Percentiles rank a stretch among this genome's conserved stretches.
Evolutionary conservation across 2,888 invertebrate species (phyloP).

Genomic region (Horisme vitalbata): DNA sequence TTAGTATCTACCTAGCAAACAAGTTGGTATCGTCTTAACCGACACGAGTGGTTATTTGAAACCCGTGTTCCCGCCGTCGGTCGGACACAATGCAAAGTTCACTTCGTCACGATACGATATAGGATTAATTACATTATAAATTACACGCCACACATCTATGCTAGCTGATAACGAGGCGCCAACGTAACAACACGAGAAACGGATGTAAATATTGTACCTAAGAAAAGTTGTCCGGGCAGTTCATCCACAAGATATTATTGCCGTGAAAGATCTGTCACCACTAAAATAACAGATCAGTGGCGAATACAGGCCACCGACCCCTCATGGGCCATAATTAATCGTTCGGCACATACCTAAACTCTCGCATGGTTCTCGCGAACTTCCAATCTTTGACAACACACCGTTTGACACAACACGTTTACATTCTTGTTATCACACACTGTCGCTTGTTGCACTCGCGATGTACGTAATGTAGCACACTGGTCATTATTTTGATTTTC

Average conservation of each 20-base stretch:
- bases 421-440: conserved; percentile 79
- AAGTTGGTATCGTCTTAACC: conserved; percentile 18
- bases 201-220: conserved; percentile 48
- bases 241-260: neutral
- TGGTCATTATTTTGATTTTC: conserved; percentile 79
- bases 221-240: conserved; percentile 36
- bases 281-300: conserved; percentile 59
- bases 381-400: conserved; percentile 59
- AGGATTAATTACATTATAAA: conserved; percentile 77
- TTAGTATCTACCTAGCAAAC: too few relatives aligned
- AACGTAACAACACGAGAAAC: conserved; percentile 50
- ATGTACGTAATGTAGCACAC: conserved; percentile 72
- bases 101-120: conserved; percentile 64
- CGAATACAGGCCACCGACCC: conserved; percentile 71
- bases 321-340: conserved; percentile 79
- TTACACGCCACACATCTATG: conserved; percentile 73
- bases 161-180: conserved; percentile 60
- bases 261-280: conserved; percentile 44
- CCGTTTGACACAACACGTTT: conserved; percentile 73
- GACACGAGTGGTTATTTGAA: conserved; percentile 25
- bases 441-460: conserved; percentile 78
- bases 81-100: conserved; percentile 61
- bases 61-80: conserved; percentile 35
- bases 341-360: conserved; percentile 78
- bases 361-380: conserved; percentile 66